phyloP scores from a whole-genome alignment of 1,140 invertebrate species.

The Chironomus tepperi region DNA sequence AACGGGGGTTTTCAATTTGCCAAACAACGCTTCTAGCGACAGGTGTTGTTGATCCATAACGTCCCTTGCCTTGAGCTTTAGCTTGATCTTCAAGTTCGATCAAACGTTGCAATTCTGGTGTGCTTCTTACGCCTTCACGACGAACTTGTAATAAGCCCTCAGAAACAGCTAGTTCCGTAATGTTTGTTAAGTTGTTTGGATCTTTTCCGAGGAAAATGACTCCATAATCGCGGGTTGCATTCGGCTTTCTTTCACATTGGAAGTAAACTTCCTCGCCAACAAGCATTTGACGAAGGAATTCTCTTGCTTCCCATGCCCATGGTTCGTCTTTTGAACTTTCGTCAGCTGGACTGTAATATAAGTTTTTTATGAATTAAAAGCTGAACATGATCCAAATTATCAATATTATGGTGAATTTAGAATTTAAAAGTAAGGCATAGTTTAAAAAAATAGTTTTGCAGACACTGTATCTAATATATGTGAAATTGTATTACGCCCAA shows the following conservation, averaged over 20 bases:
- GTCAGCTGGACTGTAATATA: slow-evolving; percentile 23
- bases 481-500: too few relatives aligned
- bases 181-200: slow-evolving; percentile 65
- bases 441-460: too few relatives aligned
- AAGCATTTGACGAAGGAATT: slow-evolving; percentile 85
- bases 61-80: slow-evolving; percentile 76
- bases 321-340: slow-evolving; percentile 81
- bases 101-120: slow-evolving; percentile 56
- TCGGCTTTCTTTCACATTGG: slow-evolving; percentile 58
- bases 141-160: slow-evolving; percentile 84
- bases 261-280: slow-evolving; percentile 85
- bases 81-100: slow-evolving; percentile 86
- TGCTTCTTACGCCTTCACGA: slow-evolving; percentile 59
- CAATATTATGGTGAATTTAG: too few relatives aligned
- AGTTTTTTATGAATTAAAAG: too few relatives aligned
- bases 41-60: slow-evolving; percentile 53
- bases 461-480: too few relatives aligned
- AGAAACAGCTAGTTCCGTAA: slow-evolving; percentile 75
- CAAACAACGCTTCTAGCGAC: slow-evolving; percentile 75
- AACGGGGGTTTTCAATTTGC: slow-evolving; percentile 71
- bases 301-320: slow-evolving; percentile 92
- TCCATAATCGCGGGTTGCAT: slow-evolving; percentile 78
- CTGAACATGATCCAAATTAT: slow-evolving; percentile 24
- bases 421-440: too few relatives aligned
- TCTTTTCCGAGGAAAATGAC: slow-evolving; percentile 79